phyloP scores from a whole-genome alignment of 2,888 invertebrate species.

The Lasius platythorax region DNA sequence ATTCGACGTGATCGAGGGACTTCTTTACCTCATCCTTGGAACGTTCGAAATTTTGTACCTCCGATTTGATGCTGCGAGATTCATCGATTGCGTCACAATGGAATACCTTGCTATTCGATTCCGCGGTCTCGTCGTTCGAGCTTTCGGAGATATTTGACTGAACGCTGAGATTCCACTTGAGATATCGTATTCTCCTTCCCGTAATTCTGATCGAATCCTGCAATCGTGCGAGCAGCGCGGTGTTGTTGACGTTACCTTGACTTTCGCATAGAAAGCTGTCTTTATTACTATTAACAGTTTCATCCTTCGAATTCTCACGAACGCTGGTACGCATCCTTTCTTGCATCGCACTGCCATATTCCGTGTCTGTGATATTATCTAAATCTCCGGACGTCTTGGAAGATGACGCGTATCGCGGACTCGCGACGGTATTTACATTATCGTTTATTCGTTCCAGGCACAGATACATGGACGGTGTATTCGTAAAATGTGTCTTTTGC shows the following conservation, averaged over 20 bases:
- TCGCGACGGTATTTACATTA: background rate
- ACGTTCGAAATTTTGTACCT: background rate
- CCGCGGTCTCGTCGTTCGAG: background rate
- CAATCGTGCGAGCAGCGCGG: conserved; percentile 70
- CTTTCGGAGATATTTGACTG: conserved; percentile 61
- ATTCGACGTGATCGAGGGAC: background rate
- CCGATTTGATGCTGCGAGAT: background rate
- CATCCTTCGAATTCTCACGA: background rate
- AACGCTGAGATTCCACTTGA: conserved; percentile 64
- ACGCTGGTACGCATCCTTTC: background rate
- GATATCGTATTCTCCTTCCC: conserved; percentile 67
- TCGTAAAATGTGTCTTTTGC: background rate
- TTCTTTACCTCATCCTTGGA: conserved; percentile 5
- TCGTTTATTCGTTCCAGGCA: background rate
- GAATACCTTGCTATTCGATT: background rate
- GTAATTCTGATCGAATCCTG: conserved; percentile 75
- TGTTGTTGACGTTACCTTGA: conserved; percentile 24
- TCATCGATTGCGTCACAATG: background rate
- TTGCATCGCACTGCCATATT: background rate
- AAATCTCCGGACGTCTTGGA: background rate
- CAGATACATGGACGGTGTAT: background rate
- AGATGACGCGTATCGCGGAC: background rate
- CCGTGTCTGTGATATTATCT: background rate
- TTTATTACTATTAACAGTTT: background rate
- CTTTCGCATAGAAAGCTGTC: background rate